Evolutionary conservation across 2,888 invertebrate genomes (phyloP).

Genomic region (Tipula vernalis): DNA sequence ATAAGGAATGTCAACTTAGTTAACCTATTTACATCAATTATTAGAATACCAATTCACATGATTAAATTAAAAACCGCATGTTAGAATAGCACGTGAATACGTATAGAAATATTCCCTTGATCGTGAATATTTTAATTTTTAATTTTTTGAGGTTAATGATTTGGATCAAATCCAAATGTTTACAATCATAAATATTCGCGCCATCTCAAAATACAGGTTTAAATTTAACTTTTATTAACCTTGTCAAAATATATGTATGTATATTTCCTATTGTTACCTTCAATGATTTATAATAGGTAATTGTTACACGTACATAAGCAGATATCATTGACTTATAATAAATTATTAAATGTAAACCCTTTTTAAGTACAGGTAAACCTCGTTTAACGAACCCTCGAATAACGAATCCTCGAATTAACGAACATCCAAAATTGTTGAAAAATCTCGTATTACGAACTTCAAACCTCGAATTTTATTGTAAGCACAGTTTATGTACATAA

Average conservation of each 20-base stretch:
- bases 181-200: neutral
- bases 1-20: neutral
- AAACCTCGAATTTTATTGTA: too few relatives aligned
- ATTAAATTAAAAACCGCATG: neutral
- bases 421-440: too few relatives aligned
- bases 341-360: neutral
- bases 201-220: neutral
- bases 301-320: neutral
- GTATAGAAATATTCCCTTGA: neutral
- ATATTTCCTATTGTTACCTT: neutral
- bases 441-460: too few relatives aligned
- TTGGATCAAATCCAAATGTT: neutral
- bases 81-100: neutral
- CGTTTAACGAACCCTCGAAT: too few relatives aligned
- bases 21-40: neutral
- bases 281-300: neutral
- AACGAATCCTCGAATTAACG: too few relatives aligned
- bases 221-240: neutral
- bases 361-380: too few relatives aligned
- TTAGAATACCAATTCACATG: neutral
- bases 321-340: neutral
- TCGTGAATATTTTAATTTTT: neutral
- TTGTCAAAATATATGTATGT: neutral
- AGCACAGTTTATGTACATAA: too few relatives aligned
- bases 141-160: neutral